phyloP scores from a whole-genome alignment of 2,888 invertebrate species.

The Caenorhabditis becei region DNA sequence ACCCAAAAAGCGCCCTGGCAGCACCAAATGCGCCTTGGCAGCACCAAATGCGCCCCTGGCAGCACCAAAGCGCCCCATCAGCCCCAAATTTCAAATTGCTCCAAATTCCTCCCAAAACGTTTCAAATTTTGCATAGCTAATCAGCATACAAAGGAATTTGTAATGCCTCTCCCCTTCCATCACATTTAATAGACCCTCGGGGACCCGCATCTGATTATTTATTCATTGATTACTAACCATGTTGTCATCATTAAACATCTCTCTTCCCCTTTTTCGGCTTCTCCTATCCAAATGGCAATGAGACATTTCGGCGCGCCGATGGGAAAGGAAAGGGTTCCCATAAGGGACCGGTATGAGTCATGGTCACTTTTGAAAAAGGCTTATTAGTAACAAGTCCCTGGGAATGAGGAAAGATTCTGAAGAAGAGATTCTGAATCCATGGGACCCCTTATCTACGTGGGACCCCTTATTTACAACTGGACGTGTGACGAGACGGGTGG shows the following conservation, averaged over 20 bases:
- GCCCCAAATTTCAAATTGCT: too few species aligned
- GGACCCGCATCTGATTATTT: neutral
- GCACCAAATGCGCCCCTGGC: too few species aligned
- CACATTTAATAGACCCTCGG: neutral
- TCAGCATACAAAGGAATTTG: neutral
- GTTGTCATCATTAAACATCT: neutral
- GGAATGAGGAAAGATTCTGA: too few species aligned
- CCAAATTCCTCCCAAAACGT: neutral
- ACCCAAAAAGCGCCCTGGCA: too few species aligned
- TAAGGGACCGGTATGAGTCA: slow-evolving; percentile 12
- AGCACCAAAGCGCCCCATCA: too few species aligned
- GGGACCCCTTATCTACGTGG: too few species aligned
- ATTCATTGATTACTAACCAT: slow-evolving; percentile 17
- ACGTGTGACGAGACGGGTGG: too few species aligned
- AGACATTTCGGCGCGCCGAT: slow-evolving; percentile 6
- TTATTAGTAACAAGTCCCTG: too few species aligned
- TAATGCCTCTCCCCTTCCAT: neutral
- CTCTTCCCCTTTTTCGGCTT: neutral
- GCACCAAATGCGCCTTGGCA: too few species aligned
- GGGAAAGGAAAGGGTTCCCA: slow-evolving; percentile 5
- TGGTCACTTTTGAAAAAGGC: neutral
- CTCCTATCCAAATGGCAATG: slow-evolving; percentile 5
- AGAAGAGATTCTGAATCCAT: too few species aligned
- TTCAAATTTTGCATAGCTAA: slow-evolving; percentile 12
- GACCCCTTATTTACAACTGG: too few species aligned